These are phyloP conservation scores for Gallinago media DNA, from an alignment of 2,113 vertebrate genomes.

Conservation along the genomic window DNA sequence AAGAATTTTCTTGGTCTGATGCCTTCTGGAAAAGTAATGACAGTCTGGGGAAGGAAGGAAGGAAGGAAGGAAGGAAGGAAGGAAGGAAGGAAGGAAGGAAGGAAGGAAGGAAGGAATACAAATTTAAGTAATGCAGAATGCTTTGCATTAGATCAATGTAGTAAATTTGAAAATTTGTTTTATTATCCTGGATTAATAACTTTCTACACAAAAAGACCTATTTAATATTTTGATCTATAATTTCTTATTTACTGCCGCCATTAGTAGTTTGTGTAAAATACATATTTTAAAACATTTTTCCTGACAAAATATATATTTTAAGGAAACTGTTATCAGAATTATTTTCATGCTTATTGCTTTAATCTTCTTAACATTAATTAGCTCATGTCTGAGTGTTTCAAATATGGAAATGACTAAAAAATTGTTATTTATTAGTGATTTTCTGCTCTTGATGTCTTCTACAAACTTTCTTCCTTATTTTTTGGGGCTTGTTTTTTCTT, in stretches of 20 bases:
- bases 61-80: no score
- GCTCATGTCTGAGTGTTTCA: background rate
- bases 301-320: background rate
- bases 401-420: background rate
- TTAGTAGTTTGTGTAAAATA: background rate
- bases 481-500: background rate
- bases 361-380: background rate
- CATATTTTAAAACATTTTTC: background rate
- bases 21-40: background rate
- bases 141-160: background rate
- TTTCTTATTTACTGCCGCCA: background rate
- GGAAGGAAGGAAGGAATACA: background rate
- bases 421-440: background rate
- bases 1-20: background rate
- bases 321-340: background rate
- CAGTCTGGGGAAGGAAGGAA: background rate
- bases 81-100: background rate
- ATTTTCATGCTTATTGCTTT: background rate
- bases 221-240: background rate
- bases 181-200: background rate
- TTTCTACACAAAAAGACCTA: background rate
- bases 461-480: background rate
- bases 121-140: background rate
- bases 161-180: background rate
- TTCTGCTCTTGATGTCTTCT: background rate